phyloP scores from a whole-genome alignment of 2,797 vertebrate species.

The Acrocephalus scirpaceus region DNA sequence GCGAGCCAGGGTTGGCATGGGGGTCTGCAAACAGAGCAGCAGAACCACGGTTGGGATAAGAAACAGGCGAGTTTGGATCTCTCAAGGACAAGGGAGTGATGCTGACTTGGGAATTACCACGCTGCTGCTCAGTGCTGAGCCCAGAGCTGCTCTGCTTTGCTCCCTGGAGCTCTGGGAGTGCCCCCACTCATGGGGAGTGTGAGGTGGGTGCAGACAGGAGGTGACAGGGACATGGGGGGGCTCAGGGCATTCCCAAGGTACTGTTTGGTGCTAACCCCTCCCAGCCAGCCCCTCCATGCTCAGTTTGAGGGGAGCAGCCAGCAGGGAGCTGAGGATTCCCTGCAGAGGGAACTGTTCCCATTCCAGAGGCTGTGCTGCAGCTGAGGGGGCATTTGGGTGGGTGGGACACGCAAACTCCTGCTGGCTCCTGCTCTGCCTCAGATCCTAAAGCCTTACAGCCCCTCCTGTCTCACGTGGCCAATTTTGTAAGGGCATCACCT shows the following conservation, averaged over 20 bases:
- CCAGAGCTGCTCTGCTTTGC: background rate
- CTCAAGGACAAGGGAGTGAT: background rate
- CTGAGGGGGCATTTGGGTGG: background rate
- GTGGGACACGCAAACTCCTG: background rate
- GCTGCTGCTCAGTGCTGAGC: background rate
- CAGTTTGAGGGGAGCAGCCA: background rate
- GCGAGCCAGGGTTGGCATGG: too few relatives aligned
- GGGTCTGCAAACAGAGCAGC: background rate
- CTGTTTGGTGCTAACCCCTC: conserved; percentile 26
- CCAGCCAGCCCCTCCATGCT: background rate
- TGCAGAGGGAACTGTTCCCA: background rate
- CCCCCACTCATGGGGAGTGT: rapidly evolving
- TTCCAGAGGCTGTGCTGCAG: background rate
- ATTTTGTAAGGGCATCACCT: background rate
- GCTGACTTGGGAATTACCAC: background rate
- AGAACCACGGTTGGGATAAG: rapidly evolving
- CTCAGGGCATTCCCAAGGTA: background rate
- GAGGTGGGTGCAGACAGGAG: background rate
- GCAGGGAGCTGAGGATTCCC: background rate
- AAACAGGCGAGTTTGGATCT: background rate
- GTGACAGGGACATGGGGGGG: rapidly evolving
- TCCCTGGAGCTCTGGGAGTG: background rate
- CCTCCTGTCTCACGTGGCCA: background rate
- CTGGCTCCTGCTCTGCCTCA: background rate
- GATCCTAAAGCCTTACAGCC: conserved; percentile 4